phyloP scores from a whole-genome alignment of 2,888 invertebrate species.

The Ophonus ardosiacus region DNA sequence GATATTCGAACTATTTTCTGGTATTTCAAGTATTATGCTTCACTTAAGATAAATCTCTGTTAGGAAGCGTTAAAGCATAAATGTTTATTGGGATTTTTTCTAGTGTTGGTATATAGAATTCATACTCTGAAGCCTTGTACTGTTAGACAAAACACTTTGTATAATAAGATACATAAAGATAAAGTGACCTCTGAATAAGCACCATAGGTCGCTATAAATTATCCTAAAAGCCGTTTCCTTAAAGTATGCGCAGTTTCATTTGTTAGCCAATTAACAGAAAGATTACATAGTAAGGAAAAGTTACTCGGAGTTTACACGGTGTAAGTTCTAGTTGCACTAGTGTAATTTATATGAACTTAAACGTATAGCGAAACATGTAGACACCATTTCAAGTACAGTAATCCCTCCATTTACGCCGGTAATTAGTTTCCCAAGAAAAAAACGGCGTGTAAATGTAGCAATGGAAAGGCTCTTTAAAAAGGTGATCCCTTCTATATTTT shows the following conservation, averaged over 20 bases:
- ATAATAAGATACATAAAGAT: background rate
- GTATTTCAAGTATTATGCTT: too few species aligned
- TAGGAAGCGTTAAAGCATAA: too few species aligned
- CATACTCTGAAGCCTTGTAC: too few species aligned
- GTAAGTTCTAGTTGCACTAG: constrained; percentile 17
- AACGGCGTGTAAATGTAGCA: too few species aligned
- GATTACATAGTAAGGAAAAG: constrained; percentile 15
- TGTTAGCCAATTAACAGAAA: constrained; percentile 12
- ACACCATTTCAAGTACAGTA: background rate
- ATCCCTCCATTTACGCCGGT: background rate
- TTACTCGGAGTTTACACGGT: constrained; percentile 5
- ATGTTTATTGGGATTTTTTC: too few species aligned
- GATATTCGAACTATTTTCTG: too few species aligned
- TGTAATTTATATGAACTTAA: constrained; percentile 25
- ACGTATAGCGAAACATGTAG: constrained; percentile 2
- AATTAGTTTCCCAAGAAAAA: background rate
- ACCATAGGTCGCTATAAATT: background rate
- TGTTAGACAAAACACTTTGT: too few species aligned
- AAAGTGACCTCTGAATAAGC: background rate
- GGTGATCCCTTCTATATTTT: too few species aligned
- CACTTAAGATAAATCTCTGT: too few species aligned
- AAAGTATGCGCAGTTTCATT: constrained; percentile 6
- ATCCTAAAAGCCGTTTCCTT: background rate
- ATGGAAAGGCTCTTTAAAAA: too few species aligned
- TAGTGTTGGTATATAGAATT: too few species aligned